Evolutionary conservation across 2,888 invertebrate species (phyloP).

Genomic region (Caenorhabditis macrosperma): DNA sequence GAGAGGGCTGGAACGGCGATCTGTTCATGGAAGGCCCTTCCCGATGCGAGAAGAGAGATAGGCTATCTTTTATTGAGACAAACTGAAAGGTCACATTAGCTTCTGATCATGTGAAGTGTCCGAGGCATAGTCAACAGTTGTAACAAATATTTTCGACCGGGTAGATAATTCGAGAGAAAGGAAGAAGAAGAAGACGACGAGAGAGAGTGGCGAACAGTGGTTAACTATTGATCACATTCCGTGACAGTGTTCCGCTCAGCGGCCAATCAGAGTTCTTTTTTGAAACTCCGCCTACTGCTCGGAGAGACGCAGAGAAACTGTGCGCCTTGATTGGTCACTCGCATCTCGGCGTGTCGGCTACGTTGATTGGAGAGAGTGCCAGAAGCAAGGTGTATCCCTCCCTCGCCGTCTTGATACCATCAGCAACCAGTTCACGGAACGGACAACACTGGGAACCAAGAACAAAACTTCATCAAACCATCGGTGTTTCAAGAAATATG

Average conservation of each 20-base stretch:
- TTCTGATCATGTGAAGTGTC: constrained; percentile 12
- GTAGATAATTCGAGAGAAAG: constrained; percentile 26
- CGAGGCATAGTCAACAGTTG: constrained; percentile 12
- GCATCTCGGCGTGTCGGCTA: not conserved
- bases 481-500: not conserved
- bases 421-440: not conserved
- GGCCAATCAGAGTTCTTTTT: constrained; percentile 45
- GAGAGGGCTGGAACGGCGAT: constrained; percentile 30
- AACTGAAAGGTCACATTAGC: constrained; percentile 14
- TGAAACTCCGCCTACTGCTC: not conserved
- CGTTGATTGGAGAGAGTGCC: not conserved
- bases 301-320: constrained; percentile 34
- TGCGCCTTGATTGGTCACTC: constrained; percentile 12
- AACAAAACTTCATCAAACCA: not conserved
- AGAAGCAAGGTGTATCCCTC: not conserved
- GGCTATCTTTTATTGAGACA: constrained; percentile 5
- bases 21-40: too few relatives aligned
- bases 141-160: not conserved
- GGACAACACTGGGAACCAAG: not conserved
- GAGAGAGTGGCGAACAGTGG: constrained; percentile 11
- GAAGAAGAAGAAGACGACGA: constrained; percentile 18
- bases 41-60: not conserved
- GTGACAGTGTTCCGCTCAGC: constrained; percentile 16
- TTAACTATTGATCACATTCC: constrained; percentile 26
- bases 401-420: not conserved